Evolutionary conservation across 2,888 invertebrate genomes (phyloP), one percentile per base, ranked within the genome.

Genomic region (Drosophila quasianomalipes): DNA sequence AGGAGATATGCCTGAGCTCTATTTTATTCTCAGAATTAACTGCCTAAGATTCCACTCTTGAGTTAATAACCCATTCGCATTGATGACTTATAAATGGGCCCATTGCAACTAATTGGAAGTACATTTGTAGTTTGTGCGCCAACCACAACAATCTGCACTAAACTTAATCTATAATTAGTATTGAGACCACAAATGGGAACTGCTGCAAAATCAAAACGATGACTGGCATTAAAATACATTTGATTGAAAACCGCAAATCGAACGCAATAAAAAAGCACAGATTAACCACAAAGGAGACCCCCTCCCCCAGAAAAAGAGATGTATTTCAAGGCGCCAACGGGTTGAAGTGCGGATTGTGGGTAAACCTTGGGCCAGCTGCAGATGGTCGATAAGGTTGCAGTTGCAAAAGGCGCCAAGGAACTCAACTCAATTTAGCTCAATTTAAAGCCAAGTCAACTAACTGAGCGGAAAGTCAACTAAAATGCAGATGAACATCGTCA

Each of bases 401-500:
- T 41, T 41, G 12, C n/a, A n/a, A 35, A 16, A 9, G 67, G 47
- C 60, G 69, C 59, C 69, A 70, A 60, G 52, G 33, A 39, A 60
- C 33, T n/a, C 9, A 35, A 35, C 59, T 44, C 44, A 64, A 35
- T n/a, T 26, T 19, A 57, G 44, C n/a, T 44, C 22, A 59, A 53
- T 14, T n/a, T 53, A 39, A 28, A 33, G 47, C 22, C 19, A 62
- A 26, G 58, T 28, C 52, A 22, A 39, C n/a, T 10, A 47, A 58
- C 58, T 41, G 22, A 54, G 54, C 55, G 58, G 58, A 79, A 74
- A 69, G 81, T 82, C 74, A 82, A 81, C 80, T 62, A 59, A 64
- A 80, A 80, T 80, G 80, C 80, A 80, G 80, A 80, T 79, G 68
- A 74, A 74, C 58, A 51, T 69, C 53, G 54, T n/a, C 64, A 65